phyloP scores from a whole-genome alignment of 2,797 vertebrate genomes.

The Austrolebias charrua region DNA sequence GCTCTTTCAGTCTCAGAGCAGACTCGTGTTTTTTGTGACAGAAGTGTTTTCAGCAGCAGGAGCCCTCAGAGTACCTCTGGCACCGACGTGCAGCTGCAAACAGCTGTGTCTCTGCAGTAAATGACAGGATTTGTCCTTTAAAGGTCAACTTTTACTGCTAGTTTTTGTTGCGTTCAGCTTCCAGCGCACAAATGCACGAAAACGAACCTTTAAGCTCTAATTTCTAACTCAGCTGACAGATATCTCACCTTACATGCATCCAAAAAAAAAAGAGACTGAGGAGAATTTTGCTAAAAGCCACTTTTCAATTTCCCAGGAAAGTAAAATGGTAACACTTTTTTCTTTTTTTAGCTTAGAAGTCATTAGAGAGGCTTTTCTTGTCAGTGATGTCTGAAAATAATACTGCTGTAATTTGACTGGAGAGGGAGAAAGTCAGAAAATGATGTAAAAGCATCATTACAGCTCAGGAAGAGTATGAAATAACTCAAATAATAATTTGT shows the following conservation, averaged over 20 bases:
- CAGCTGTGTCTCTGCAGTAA: constrained; percentile 29
- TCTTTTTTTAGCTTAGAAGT: background rate
- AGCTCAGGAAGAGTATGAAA: background rate
- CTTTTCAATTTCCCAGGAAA: background rate
- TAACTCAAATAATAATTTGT: background rate
- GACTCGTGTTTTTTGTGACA: constrained; percentile 11
- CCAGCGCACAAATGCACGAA: constrained; percentile 15
- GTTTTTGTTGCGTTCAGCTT: constrained; percentile 22
- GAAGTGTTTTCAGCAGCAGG: constrained; percentile 15
- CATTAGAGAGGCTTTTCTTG: background rate
- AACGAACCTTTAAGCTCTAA: constrained; percentile 17
- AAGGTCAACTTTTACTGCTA: constrained; percentile 18
- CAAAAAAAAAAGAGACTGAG: no score
- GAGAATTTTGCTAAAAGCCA: background rate
- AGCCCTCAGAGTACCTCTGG: constrained; percentile 18
- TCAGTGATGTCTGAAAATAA: background rate
- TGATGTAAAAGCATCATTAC: background rate
- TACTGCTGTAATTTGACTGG: background rate
- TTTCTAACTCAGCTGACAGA: constrained; percentile 9
- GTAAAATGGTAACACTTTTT: no score
- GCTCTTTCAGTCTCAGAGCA: background rate
- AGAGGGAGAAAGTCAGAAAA: background rate
- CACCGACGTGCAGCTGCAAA: constrained; percentile 7
- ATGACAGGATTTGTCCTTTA: constrained; percentile 13
- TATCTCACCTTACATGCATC: no score